Base-by-base conservation (phyloP, 2,113 vertebrate species). In the Excalfactoria chinensis region DNA sequence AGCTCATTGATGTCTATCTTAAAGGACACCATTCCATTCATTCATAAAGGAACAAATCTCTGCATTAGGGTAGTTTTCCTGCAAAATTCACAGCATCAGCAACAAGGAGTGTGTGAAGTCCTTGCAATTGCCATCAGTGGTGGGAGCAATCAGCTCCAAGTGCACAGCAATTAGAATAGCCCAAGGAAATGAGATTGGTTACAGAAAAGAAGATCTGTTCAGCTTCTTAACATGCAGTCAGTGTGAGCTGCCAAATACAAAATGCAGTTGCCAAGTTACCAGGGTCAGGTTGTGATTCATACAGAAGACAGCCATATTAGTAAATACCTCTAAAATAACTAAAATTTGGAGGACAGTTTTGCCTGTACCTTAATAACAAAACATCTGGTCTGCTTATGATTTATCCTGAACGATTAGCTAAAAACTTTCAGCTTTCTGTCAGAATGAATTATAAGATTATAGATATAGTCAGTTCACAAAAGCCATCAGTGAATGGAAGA, bases 231-330 rank as follows among this genome's bases (percentile, higher is more conserved):
- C 41, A 59, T 59, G 53, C 66, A 81, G 85, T 43, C 41, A 22
- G 12, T 9, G 16, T 51, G 48, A 94, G 60, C 82, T 93, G 64
- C 46, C 71, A 92, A 70, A 71, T 81, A 77, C 15, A 72, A 83
- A 89, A 75, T 58, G 56, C n/a, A 64, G 93, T 96, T 95, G 79
- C 93, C 94, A 91, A 44, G 87, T 86, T 89, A 96, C 79, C 72
- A 74, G 81, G 34, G 55, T 71, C 87, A 73, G 40, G 68, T 71
- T 72, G 71, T 68, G 46, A 86, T 84, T 95, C 60, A 59, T 49
- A 21, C 37, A 75, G 51, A 56, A 91, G 64, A 35, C 13, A 86
- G 48, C 40, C 28, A 14, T 75, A 72, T 74, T 77, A 89, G 73
- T 23, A 86, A 90, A 87, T 66, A 78, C 8, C 72, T 88, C 62